A percentile compares a stretch with the other conserved stretches of the same genome.
Conservation (phyloP, 2,113 vertebrate genomes). For the Muntiacus reevesi region DNA sequence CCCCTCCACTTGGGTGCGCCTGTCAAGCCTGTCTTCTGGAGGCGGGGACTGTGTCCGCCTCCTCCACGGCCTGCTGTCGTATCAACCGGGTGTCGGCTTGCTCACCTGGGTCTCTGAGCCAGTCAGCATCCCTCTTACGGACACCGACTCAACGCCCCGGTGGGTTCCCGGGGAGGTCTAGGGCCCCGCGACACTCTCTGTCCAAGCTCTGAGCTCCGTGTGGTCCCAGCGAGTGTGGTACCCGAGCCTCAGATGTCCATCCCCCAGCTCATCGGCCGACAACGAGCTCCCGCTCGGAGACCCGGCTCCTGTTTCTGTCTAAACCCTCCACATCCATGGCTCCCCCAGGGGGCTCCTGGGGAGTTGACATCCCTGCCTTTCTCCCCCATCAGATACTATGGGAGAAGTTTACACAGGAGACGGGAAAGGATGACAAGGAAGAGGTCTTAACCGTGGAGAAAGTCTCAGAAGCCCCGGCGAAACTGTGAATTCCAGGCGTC, state of each 20-base stretch:
- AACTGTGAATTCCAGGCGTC: neutral
- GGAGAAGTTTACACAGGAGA: neutral
- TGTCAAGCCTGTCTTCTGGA: neutral
- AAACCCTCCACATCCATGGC: neutral
- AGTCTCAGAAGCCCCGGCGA: neutral
- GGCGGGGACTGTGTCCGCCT: neutral
- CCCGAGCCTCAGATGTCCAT: neutral
- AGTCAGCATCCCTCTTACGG: too few species aligned
- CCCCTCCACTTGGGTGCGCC: neutral
- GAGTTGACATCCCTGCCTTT: neutral
- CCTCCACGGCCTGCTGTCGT: rapidly evolving
- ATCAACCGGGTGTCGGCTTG: too few species aligned
- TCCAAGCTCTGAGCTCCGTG: neutral
- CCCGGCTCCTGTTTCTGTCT: neutral
- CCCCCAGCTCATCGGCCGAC: rapidly evolving
- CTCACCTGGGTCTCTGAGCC: too few species aligned
- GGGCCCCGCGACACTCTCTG: neutral
- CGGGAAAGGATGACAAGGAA: neutral
- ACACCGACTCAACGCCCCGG: neutral
- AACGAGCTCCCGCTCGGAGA: rapidly evolving
- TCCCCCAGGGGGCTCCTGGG: rapidly evolving
- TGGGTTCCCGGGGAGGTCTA: neutral
- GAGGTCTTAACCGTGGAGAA: neutral
- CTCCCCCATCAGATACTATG: neutral
- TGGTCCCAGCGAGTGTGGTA: rapidly evolving